A percentile compares a stretch with the other conserved stretches of the same genome.
Conservation (phyloP, 2,888 invertebrate genomes). For the Oligia latruncula region DNA sequence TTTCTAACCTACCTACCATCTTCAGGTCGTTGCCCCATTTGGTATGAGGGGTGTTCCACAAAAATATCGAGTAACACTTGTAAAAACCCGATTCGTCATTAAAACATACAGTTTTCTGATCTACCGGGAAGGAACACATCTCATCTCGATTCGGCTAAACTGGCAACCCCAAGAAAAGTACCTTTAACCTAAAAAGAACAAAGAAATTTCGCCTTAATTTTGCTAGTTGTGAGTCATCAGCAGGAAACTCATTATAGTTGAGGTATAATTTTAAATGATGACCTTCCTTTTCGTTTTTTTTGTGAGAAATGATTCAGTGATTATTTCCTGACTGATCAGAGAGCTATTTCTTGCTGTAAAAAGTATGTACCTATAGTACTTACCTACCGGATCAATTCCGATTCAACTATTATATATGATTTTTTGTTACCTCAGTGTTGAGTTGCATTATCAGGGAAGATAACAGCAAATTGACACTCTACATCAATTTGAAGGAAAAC, state of each 20-base stretch:
- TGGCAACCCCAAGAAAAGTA: conserved; percentile 26
- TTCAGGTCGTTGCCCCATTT: conserved; percentile 1
- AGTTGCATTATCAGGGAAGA: neutral
- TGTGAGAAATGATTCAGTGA: conserved; percentile 32
- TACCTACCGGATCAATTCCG: neutral
- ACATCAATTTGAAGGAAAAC: neutral
- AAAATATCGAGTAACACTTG: neutral
- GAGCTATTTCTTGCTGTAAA: conserved; percentile 15
- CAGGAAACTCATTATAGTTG: conserved; percentile 51
- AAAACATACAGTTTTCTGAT: neutral
- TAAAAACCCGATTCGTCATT: conserved; percentile 5
- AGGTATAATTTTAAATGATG: conserved; percentile 34
- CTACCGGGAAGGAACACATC: neutral
- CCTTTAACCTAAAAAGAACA: conserved; percentile 20
- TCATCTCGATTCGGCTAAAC: conserved; percentile 21
- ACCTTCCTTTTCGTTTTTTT: conserved; percentile 40
- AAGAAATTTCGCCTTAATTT: conserved; percentile 24
- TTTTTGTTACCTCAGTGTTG: neutral
- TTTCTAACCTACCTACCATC: neutral
- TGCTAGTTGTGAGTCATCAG: conserved; percentile 43
- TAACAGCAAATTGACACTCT: neutral
- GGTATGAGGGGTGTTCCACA: neutral
- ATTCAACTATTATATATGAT: neutral
- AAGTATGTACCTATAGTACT: neutral
- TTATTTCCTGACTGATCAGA: conserved; percentile 39